Evolutionary conservation across 2,797 vertebrate genomes (phyloP).

Genomic region (Liasis olivaceus): DNA sequence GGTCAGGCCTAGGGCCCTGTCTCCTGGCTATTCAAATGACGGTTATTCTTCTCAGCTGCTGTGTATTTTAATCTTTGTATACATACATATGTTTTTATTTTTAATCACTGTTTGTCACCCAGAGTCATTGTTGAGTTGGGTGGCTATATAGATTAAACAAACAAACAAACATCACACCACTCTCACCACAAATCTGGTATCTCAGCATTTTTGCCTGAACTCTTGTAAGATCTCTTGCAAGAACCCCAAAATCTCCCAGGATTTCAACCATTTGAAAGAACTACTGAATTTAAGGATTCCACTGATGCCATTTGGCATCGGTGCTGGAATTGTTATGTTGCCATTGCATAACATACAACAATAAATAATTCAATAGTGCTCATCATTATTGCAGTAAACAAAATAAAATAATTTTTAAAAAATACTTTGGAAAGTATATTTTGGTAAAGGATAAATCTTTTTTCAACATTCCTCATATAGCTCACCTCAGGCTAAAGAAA

Average conservation of each 20-base stretch:
- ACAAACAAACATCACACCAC: background rate
- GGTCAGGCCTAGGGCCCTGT: background rate
- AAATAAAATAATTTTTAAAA: background rate
- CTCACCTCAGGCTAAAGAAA: background rate
- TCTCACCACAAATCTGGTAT: background rate
- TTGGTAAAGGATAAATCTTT: background rate
- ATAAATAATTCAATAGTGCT: too few species aligned
- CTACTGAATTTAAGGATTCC: background rate
- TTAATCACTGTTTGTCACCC: background rate
- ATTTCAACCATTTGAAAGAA: background rate
- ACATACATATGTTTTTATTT: background rate
- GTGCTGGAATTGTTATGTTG: too few species aligned
- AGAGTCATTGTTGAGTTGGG: background rate
- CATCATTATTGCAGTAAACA: too few species aligned
- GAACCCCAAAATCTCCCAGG: background rate
- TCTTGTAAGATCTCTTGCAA: background rate
- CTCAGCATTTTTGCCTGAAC: background rate
- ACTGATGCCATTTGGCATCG: background rate
- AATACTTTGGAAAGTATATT: background rate
- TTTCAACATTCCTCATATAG: background rate
- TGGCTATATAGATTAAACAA: too few species aligned
- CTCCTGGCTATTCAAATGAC: background rate
- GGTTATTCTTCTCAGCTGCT: background rate
- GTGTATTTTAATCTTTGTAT: background rate
- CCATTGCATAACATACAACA: too few species aligned